A percentile compares a stretch with the other conserved stretches of the same genome.
phyloP scores from a whole-genome alignment of 2,888 invertebrate species.

The Petrolisthes cinctipes region DNA sequence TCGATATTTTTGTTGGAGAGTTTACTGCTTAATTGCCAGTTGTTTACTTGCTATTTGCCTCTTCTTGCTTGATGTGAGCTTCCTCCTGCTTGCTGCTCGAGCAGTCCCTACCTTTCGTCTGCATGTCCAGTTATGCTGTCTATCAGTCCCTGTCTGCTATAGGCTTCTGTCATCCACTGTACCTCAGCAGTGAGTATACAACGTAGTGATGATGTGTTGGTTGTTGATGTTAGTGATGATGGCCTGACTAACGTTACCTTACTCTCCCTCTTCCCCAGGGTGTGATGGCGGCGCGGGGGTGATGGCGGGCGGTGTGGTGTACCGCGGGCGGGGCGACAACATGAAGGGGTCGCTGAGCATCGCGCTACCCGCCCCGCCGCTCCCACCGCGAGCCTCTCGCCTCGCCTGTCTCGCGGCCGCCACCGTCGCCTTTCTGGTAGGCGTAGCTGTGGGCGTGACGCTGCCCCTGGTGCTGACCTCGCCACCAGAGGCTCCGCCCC shows the following conservation, averaged over 20 bases:
- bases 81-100: too few species aligned
- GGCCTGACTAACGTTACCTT: background rate
- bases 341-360: slow-evolving; percentile 57
- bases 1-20: too few species aligned
- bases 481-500: slow-evolving; percentile 15
- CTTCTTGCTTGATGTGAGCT: too few species aligned
- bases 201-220: background rate
- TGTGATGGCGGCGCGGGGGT: slow-evolving; percentile 37
- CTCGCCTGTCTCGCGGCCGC: slow-evolving; percentile 56
- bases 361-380: slow-evolving; percentile 53
- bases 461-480: slow-evolving; percentile 59
- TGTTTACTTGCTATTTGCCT: too few species aligned
- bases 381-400: slow-evolving; percentile 45
- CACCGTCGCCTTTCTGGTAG: slow-evolving; percentile 60
- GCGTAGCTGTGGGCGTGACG: slow-evolving; percentile 59
- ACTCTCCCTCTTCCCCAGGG: background rate
- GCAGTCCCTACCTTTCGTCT: too few species aligned
- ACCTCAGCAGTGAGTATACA: too few species aligned
- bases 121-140: too few species aligned
- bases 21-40: too few species aligned
- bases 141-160: too few species aligned
- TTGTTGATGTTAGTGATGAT: background rate
- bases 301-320: slow-evolving; percentile 57
- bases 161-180: too few species aligned
- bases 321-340: slow-evolving; percentile 53